Evolutionary conservation across 2,888 invertebrate genomes (phyloP).

Genomic region (Atethmia centrago): DNA sequence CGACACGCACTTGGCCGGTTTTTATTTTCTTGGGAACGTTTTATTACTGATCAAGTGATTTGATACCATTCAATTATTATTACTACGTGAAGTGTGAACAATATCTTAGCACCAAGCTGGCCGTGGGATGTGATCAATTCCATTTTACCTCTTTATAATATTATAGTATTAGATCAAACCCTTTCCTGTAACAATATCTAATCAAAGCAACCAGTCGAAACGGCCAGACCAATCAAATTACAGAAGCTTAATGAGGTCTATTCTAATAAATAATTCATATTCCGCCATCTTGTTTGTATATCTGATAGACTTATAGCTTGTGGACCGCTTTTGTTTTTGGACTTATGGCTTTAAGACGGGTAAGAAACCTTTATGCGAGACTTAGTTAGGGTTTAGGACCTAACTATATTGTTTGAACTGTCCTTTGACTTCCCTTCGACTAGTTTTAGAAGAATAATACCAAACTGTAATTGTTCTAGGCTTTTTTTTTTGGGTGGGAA

Average conservation of each 20-base stretch:
- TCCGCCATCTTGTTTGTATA: conserved; percentile 30
- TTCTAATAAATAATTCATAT: conserved; percentile 41
- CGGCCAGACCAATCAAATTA: conserved; percentile 15
- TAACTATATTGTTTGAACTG: neutral
- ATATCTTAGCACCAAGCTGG: no score
- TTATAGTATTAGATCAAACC: no score
- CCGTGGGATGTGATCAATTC: no score
- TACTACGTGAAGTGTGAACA: no score
- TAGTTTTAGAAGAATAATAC: no score
- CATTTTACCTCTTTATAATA: no score
- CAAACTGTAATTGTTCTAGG: no score
- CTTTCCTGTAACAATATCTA: neutral
- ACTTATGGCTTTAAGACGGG: conserved; percentile 3
- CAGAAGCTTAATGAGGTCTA: conserved; percentile 23
- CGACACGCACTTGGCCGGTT: no score
- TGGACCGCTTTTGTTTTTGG: conserved; percentile 17
- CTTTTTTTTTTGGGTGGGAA: no score
- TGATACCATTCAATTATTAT: no score
- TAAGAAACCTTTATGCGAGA: conserved; percentile 9
- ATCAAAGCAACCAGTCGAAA: neutral
- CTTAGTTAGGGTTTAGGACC: conserved; percentile 16
- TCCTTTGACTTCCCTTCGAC: neutral
- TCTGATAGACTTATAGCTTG: neutral
- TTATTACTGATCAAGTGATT: no score
- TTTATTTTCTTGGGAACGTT: no score